phyloP scores from a whole-genome alignment of 2,797 vertebrate species.

The Silurus lanzhouensis region DNA sequence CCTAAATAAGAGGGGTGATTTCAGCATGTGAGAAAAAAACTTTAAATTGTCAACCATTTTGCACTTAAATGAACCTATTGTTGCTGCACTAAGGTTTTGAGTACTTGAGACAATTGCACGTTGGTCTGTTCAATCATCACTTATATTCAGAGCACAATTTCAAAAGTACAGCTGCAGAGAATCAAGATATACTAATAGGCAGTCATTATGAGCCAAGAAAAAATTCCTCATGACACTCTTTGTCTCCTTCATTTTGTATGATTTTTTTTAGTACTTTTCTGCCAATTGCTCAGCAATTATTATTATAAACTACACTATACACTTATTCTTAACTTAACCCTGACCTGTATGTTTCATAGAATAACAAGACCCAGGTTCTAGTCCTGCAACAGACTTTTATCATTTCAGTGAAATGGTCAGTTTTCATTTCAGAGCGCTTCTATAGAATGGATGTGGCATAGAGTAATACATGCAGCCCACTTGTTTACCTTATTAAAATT shows the following conservation, averaged over 20 bases:
- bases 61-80: background rate
- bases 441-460: background rate
- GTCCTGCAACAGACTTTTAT: background rate
- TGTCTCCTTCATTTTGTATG: background rate
- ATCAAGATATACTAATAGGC: background rate
- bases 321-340: background rate
- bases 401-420: background rate
- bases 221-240: background rate
- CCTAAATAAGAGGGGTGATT: background rate
- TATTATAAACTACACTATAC: background rate
- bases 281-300: background rate
- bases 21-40: background rate
- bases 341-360: background rate
- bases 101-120: background rate
- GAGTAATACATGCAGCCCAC: background rate
- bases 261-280: background rate
- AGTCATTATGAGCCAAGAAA: background rate
- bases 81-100: background rate
- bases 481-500: constrained; percentile 25
- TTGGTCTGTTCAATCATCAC: background rate
- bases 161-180: background rate
- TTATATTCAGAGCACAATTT: constrained; percentile 1
- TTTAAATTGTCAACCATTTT: background rate
- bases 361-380: background rate
- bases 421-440: background rate